Base-by-base conservation (phyloP, 2,888 invertebrate genomes). In the Lithophane socia region DNA sequence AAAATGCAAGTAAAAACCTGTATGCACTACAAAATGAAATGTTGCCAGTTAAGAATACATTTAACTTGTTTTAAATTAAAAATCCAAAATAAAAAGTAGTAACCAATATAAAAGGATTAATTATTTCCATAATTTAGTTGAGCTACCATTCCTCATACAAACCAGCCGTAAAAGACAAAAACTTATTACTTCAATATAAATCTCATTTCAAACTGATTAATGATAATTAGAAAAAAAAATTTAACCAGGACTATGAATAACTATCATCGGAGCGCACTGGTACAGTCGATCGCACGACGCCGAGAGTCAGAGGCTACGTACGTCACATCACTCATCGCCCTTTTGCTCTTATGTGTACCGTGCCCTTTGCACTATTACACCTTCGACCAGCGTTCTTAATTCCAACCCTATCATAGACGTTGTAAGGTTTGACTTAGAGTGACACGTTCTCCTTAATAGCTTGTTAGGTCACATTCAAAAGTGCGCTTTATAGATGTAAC, bases 241-340 rank as follows among this genome's bases (percentile, higher is more conserved):
- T 83, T 82, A 79, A 82, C 70, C 83, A 79, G 77, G 80, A 89
- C 93, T 93, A 93, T 93, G 89, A 91, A 92, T 93, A 91, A 84
- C 71, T 82, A 86, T 84, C 84, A 85, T 79, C 83, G 76, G 77
- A 80, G 87, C 87, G 83, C 86, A 86, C 84, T 85, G 81, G 90
- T 87, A 90, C 91, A 92, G 91, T 89, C 90, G 90, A 92, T 92
- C 91, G 92, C 93, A 92, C 91, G 93, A 91, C 78, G 89, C 87
- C 85, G 79, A 85, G 84, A 94, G 94, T 95, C 94, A 94, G 93
- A 94, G 94, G 94, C 92, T 95, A 93, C 92, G 90, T 87, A 92
- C 92, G 93, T 92, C 94, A 92, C 95, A 95, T 96, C 95, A 95
- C 89, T 95, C 95, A 95, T 95, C 91, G 92, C 93, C 92, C 93